Conservation (phyloP, 1,140 invertebrate species). For the Gonatopus flavifemur region DNA sequence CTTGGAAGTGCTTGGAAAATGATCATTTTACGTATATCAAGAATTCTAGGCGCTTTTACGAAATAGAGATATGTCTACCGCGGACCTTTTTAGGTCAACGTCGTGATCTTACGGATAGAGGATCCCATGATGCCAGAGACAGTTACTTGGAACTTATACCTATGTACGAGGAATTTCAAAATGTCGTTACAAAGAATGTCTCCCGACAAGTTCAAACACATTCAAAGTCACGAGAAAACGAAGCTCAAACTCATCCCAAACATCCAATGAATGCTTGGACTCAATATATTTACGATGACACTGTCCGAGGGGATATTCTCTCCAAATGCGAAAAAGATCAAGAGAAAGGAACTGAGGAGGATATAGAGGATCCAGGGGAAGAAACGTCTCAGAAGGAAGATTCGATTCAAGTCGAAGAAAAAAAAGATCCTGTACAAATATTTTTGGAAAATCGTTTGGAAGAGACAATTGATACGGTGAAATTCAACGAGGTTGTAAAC, state of each 20-base stretch:
- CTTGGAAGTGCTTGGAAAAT: conserved; percentile 67
- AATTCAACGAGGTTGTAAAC: conserved; percentile 64
- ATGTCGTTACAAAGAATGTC: conserved; percentile 43
- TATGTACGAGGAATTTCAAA: conserved; percentile 55
- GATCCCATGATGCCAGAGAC: conserved; percentile 61
- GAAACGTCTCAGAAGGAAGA: neutral
- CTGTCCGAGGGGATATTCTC: neutral
- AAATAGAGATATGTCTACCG: conserved; percentile 61
- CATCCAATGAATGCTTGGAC: conserved; percentile 72
- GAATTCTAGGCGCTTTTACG: conserved; percentile 59
- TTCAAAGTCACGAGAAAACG: conserved; percentile 48
- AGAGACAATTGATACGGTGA: conserved; percentile 46
- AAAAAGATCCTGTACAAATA: conserved; percentile 19
- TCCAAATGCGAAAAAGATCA: neutral
- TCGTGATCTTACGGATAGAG: conserved; percentile 39
- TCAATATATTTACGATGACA: conserved; percentile 59
- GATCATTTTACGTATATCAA: conserved; percentile 55
- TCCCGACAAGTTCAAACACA: conserved; percentile 56
- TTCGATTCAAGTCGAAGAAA: conserved; percentile 13
- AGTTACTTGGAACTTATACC: conserved; percentile 66
- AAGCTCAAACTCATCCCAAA: conserved; percentile 68
- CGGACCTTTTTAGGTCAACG: neutral
- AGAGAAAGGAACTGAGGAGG: conserved; percentile 8
- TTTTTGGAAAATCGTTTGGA: conserved; percentile 24
- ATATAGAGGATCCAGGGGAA: conserved; percentile 5